Percentiles rank a stretch among this genome's conserved stretches.
Conservation (phyloP, 2,888 invertebrate species). For the Tetrapedia diversipes region DNA sequence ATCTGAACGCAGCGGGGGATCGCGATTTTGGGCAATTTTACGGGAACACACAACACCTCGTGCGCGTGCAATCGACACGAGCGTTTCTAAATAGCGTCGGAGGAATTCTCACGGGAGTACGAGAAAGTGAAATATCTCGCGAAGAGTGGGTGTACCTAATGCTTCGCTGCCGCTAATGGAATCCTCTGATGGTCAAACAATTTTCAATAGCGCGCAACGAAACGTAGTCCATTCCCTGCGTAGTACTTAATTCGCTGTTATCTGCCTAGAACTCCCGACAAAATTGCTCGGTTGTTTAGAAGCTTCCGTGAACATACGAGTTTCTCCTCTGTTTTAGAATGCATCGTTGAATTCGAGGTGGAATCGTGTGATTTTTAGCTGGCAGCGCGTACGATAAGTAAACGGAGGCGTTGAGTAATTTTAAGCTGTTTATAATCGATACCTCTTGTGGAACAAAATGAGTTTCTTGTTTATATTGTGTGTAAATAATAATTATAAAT, state of each 20-base stretch:
- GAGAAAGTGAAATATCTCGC: conserved; percentile 28
- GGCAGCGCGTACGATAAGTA: no score
- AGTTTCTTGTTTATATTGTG: no score
- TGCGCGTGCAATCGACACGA: conserved; percentile 17
- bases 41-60: background rate
- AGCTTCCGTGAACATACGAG: background rate
- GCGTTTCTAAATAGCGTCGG: conserved; percentile 20
- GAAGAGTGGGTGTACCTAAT: conserved; percentile 13
- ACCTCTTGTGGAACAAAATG: no score
- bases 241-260: conserved; percentile 19
- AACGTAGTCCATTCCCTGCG: background rate
- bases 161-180: conserved; percentile 34
- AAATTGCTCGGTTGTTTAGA: conserved; percentile 4
- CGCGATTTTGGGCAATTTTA: conserved; percentile 25
- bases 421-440: no score
- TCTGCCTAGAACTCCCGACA: background rate
- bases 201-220: conserved; percentile 24
- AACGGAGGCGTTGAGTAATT: no score
- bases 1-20: background rate
- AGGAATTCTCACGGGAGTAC: background rate
- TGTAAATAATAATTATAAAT: no score
- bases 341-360: background rate
- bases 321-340: background rate
- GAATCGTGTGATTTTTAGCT: background rate
- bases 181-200: conserved; percentile 41